Percentiles rank a stretch among this genome's conserved stretches.
Evolutionary conservation across 2,888 invertebrate genomes (phyloP).

Genomic region (Hermaeophaga mercurialis): DNA sequence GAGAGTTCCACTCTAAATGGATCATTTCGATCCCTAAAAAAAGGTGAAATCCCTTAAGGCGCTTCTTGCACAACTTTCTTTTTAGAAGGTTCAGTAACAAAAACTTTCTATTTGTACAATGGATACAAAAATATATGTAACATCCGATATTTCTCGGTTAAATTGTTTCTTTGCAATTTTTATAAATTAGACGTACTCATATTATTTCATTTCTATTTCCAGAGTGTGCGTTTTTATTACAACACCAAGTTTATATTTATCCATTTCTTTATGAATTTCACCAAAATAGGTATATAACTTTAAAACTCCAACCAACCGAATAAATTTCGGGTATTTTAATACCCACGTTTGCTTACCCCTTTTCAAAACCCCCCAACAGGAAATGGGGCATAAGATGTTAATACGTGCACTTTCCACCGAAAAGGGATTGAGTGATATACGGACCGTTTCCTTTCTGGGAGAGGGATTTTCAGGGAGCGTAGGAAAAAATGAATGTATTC

Average conservation of each 20-base stretch:
- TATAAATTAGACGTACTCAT: too few species aligned
- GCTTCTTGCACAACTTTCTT: too few species aligned
- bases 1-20: neutral
- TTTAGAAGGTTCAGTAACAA: too few species aligned
- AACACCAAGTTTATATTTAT: neutral
- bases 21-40: neutral
- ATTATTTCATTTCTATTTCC: too few species aligned
- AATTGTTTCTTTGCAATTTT: too few species aligned
- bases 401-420: neutral
- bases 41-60: too few species aligned
- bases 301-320: neutral
- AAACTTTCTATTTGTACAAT: too few species aligned
- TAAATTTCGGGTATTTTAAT: neutral
- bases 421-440: conserved; percentile 1
- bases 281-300: too few species aligned
- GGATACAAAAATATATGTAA: too few species aligned
- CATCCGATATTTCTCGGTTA: too few species aligned
- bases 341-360: neutral
- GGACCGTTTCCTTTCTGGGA: neutral
- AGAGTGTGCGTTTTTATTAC: too few species aligned
- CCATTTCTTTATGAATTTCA: too few species aligned
- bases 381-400: neutral
- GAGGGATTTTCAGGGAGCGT: neutral
- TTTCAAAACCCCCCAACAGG: neutral
- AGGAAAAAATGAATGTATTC: neutral